Evolutionary conservation across 2,113 vertebrate genomes (phyloP).

Genomic region (Bagarius yarrelli): DNA sequence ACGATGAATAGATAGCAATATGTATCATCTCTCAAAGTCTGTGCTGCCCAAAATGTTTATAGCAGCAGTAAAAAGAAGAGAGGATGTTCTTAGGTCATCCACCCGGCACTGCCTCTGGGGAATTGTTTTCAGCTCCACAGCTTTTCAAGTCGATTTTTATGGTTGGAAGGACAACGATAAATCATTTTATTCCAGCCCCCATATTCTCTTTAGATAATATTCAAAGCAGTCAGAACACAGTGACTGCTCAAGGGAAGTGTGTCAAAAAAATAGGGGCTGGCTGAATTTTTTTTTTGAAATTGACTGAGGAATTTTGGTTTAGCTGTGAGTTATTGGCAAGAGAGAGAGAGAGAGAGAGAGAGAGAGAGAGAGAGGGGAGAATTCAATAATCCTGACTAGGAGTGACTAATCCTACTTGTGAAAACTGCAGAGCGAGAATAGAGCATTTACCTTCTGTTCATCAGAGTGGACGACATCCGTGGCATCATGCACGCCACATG

Average conservation of each 20-base stretch:
- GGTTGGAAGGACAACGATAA: constrained; percentile 38
- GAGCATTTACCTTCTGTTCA: constrained; percentile 89
- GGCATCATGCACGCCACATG: constrained; percentile 95
- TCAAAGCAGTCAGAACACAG: constrained; percentile 58
- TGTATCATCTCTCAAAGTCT: constrained; percentile 21
- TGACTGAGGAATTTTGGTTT: constrained; percentile 19
- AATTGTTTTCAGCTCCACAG: constrained; percentile 46
- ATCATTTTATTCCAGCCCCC: constrained; percentile 24
- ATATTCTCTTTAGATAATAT: constrained; percentile 39
- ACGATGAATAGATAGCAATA: constrained; percentile 25
- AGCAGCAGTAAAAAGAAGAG: constrained; percentile 39
- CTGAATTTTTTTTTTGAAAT: constrained; percentile 37
- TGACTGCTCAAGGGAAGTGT: constrained; percentile 47
- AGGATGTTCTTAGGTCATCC: constrained; percentile 27
- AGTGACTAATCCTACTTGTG: constrained; percentile 34
- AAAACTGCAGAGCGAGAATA: constrained; percentile 25
- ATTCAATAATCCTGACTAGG: constrained; percentile 8
- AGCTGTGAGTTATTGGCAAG: background rate
- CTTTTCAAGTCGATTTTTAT: constrained; percentile 42
- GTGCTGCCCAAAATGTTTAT: constrained; percentile 47
- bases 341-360: background rate
- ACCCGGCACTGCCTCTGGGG: constrained; percentile 31
- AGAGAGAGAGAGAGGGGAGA: background rate
- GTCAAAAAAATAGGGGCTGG: constrained; percentile 17
- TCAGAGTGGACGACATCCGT: constrained; percentile 84